Evolutionary conservation across 1,140 invertebrate species (phyloP), one percentile per base, ranked within the genome.

Genomic region (Drosophila orosa): DNA sequence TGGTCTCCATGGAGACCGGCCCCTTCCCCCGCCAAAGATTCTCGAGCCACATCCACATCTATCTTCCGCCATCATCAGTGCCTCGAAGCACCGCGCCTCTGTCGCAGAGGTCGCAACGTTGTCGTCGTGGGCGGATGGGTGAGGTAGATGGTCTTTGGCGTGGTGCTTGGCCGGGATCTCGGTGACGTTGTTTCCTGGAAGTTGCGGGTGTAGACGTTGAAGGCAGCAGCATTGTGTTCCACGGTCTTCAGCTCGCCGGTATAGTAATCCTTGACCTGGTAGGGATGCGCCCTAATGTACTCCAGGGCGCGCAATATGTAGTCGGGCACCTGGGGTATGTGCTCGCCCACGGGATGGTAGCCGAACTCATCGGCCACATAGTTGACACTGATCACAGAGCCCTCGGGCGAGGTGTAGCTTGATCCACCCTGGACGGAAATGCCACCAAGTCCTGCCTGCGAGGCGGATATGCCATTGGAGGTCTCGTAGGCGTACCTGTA

Each of bases 331-430:
- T 90, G 92, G 37, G 93, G 93, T 25, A 93, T 92, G 10, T 93
- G 93, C n/a, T 93, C 92, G 15, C 94, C 94, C 0, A 91, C 79
- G 6, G 94, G 92, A 71, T 92, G 92, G 65, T 92, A 93, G 13
- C 93, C 95, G 54, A 94, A 94, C 71, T 95, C 94, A 77, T 95
- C 94, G 44, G 95, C 94, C 17, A 93, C 93, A 84, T 94, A 95
- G 29, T 91, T 92, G 0, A 94, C 78, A 22, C 91, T 85, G 48
- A 93, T 92, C 9, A 80, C 91, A 25, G 84, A 79, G 22, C 93
- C 93, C 71, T 93, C 93, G 31, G 91, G 91, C 1, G 90, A 87
- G 24, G 58, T 80, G 61, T 86, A 91, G 27, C 74, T 82, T 15
- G 72, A 75, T 6, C 77, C 72, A 15, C 91, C 90, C 37, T 91